These are phyloP conservation scores for Chalcis sispes DNA, from an alignment of 2,888 invertebrate species.

Conservation along the genomic window DNA sequence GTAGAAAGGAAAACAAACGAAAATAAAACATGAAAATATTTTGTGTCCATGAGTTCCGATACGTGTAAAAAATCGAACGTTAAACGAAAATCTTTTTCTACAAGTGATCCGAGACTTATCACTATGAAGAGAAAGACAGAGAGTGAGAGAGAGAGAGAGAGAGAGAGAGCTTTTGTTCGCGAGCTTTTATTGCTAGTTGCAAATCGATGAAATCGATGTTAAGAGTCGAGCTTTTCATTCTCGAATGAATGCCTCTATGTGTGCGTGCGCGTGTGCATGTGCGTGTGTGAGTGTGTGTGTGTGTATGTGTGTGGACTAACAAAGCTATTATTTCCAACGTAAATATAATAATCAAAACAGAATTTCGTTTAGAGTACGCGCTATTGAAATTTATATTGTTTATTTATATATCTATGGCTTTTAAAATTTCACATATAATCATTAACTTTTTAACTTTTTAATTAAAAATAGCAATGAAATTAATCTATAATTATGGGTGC, in stretches of 20 bases:
- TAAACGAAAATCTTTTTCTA: background rate
- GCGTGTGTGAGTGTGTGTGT: no score
- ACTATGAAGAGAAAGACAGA: no score
- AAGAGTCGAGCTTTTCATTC: background rate
- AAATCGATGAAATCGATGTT: slow-evolving; percentile 35
- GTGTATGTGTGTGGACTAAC: no score
- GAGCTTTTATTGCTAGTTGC: background rate
- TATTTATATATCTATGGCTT: no score
- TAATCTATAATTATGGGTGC: no score
- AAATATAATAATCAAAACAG: slow-evolving; percentile 6
- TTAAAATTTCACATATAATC: no score
- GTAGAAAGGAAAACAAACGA: background rate
- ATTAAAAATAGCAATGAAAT: no score
- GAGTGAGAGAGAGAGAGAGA: no score
- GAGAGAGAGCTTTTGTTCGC: slow-evolving; percentile 5
- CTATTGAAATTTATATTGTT: no score
- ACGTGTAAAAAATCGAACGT: background rate
- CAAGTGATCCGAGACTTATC: slow-evolving; percentile 1
- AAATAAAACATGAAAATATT: background rate
- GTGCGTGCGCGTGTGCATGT: background rate
- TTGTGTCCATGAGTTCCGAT: background rate
- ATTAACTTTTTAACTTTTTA: no score
- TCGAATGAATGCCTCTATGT: background rate
- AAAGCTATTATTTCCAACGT: background rate
- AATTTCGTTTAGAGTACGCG: no score